Percentiles rank a stretch among this genome's conserved stretches.
phyloP scores from a whole-genome alignment of 2,113 vertebrate species.

The Cavia aperea region DNA sequence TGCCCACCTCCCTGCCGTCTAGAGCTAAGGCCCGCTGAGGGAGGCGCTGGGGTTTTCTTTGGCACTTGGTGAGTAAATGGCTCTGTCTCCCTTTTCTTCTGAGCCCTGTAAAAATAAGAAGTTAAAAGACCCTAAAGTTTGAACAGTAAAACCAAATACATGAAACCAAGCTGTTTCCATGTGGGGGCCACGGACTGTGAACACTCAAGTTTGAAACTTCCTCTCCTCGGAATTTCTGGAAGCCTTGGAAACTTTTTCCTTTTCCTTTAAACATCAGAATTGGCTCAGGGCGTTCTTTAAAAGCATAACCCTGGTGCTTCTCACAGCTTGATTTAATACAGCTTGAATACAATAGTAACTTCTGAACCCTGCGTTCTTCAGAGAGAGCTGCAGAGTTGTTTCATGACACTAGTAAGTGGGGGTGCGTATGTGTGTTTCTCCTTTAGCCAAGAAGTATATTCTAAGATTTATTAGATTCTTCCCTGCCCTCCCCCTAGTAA shows the following conservation, averaged over 20 bases:
- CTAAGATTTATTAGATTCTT: constrained; percentile 79
- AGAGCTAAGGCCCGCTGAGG: constrained; percentile 33
- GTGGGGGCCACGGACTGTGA: constrained; percentile 71
- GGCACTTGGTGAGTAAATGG: constrained; percentile 58
- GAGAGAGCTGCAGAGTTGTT: constrained; percentile 78
- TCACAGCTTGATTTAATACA: constrained; percentile 80
- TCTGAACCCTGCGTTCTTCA: constrained; percentile 77
- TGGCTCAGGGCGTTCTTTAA: constrained; percentile 69
- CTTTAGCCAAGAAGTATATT: constrained; percentile 76
- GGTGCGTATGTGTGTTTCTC: constrained; percentile 15
- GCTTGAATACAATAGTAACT: constrained; percentile 78
- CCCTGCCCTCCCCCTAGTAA: constrained; percentile 75
- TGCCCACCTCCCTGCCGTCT: background rate
- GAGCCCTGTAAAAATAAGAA: constrained; percentile 70
- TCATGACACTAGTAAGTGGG: constrained; percentile 78
- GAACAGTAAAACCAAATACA: constrained; percentile 70
- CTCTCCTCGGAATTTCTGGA: constrained; percentile 76
- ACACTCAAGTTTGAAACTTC: constrained; percentile 81
- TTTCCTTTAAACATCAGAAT: constrained; percentile 66
- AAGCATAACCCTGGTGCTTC: constrained; percentile 68
- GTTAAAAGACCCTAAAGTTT: constrained; percentile 66
- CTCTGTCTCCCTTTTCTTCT: constrained; percentile 64
- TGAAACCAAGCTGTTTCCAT: constrained; percentile 75
- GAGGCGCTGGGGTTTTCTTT: constrained; percentile 62
- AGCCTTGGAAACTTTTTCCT: constrained; percentile 65